Percentiles rank a stretch among this genome's conserved stretches.
Conservation (phyloP, 2,797 vertebrate species). For the Hoplostethus atlanticus region DNA sequence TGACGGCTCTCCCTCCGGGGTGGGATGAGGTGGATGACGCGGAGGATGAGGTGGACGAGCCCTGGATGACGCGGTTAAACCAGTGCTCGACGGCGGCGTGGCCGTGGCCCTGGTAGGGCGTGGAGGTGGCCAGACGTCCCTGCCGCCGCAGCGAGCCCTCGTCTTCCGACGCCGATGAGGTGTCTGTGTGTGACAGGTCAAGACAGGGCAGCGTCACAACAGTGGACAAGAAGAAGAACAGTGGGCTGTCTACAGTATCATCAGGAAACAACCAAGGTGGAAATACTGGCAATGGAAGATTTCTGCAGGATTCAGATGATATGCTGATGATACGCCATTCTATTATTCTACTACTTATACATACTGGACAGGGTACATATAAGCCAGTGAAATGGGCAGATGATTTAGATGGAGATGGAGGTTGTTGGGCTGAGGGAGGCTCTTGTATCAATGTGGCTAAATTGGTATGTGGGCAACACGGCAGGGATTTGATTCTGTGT, state of each 20-base stretch:
- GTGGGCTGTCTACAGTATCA: slow-evolving; percentile 8
- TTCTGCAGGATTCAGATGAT: slow-evolving; percentile 26
- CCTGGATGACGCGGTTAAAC: slow-evolving; percentile 95
- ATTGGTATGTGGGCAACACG: neutral
- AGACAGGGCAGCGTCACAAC: slow-evolving; percentile 68
- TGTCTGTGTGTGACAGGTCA: slow-evolving; percentile 90
- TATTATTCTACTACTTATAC: slow-evolving; percentile 36
- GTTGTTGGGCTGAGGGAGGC: slow-evolving; percentile 7
- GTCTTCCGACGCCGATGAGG: slow-evolving; percentile 97
- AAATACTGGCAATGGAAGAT: neutral
- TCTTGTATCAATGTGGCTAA: slow-evolving; percentile 10
- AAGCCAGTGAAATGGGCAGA: slow-evolving; percentile 42
- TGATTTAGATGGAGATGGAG: slow-evolving; percentile 50
- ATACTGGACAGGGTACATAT: slow-evolving; percentile 50
- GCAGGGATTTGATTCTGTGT: slow-evolving; percentile 2
- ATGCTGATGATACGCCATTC: slow-evolving; percentile 46
- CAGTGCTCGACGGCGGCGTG: slow-evolving; percentile 93
- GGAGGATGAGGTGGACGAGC: slow-evolving; percentile 98
- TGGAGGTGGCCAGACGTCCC: slow-evolving; percentile 90
- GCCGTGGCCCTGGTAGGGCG: slow-evolving; percentile 91
- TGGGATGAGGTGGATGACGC: slow-evolving; percentile 98
- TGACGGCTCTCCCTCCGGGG: slow-evolving; percentile 91
- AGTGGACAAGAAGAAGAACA: slow-evolving; percentile 42
- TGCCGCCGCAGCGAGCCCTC: slow-evolving; percentile 94
- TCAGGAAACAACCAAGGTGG: slow-evolving; percentile 16